Percentiles rank a stretch among this genome's conserved stretches.
Evolutionary conservation across 2,797 vertebrate genomes (phyloP).

Genomic region (Hafferia zeledoni): DNA sequence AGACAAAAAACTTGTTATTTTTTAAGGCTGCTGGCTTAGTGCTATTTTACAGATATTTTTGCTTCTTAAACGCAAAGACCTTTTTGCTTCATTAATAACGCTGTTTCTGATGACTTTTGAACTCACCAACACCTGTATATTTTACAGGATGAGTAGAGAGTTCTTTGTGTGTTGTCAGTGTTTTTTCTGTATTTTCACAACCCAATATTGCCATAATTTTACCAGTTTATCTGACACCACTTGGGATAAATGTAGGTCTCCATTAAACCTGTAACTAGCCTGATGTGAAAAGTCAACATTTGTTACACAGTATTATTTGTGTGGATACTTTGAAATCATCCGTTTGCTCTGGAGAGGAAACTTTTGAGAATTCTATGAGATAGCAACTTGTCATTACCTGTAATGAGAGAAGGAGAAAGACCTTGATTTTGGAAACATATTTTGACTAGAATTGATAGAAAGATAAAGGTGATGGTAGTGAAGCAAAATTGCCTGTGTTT

Average conservation of each 20-base stretch:
- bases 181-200: conserved; percentile 33
- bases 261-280: conserved; percentile 49
- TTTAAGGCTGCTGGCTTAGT: neutral
- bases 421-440: neutral
- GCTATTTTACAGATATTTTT: neutral
- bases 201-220: conserved; percentile 35
- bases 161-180: conserved; percentile 20
- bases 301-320: conserved; percentile 41
- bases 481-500: neutral
- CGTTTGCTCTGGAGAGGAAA: neutral
- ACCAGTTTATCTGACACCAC: neutral
- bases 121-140: neutral
- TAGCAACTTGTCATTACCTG: conserved; percentile 26
- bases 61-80: neutral
- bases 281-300: conserved; percentile 45
- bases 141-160: neutral
- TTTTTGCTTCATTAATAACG: conserved; percentile 26
- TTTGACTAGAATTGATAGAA: neutral
- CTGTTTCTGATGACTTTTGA: neutral
- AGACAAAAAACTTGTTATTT: neutral
- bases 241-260: conserved; percentile 49
- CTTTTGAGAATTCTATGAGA: neutral
- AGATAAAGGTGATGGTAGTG: neutral
- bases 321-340: conserved; percentile 4
- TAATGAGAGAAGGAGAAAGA: neutral